A percentile compares a stretch with the other conserved stretches of the same genome.
Conservation (phyloP, 1,140 invertebrate species). For the Zaprionus inermis region DNA sequence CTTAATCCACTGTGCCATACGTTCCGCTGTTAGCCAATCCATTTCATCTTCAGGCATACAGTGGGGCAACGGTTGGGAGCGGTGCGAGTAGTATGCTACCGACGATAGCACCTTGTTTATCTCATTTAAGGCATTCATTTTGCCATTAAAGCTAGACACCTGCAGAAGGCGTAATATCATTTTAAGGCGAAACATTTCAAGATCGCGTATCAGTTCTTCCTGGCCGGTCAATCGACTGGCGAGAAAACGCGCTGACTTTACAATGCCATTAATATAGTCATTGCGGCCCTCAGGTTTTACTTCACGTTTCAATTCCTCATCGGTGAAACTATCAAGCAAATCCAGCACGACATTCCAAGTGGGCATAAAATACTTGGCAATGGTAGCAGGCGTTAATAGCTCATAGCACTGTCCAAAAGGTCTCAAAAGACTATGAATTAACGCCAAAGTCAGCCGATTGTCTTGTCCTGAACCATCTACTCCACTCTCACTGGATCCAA, state of each 20-base stretch:
- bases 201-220: conserved; percentile 93
- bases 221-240: conserved; percentile 91
- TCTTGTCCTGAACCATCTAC: conserved; percentile 63
- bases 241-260: conserved; percentile 94
- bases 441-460: conserved; percentile 88
- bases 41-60: conserved; percentile 88
- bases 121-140: conserved; percentile 99
- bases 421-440: conserved; percentile 93
- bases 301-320: conserved; percentile 98
- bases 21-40: conserved; percentile 96
- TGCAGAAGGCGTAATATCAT: conserved; percentile 97
- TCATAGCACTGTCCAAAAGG: conserved; percentile 97
- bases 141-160: conserved; percentile 99
- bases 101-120: conserved; percentile 98
- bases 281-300: conserved; percentile 98
- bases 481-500: conserved; percentile 60
- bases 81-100: conserved; percentile 93
- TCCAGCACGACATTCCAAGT: conserved; percentile 96
- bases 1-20: conserved; percentile 98
- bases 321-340: conserved; percentile 96
- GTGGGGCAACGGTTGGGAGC: conserved; percentile 86
- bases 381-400: conserved; percentile 94
- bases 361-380: conserved; percentile 96
- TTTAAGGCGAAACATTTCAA: conserved; percentile 98
- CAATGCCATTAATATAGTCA: conserved; percentile 95